Evolutionary conservation across 2,888 invertebrate species (phyloP), one percentile per base, ranked within the genome.

Genomic region (Epiblema foenella): DNA sequence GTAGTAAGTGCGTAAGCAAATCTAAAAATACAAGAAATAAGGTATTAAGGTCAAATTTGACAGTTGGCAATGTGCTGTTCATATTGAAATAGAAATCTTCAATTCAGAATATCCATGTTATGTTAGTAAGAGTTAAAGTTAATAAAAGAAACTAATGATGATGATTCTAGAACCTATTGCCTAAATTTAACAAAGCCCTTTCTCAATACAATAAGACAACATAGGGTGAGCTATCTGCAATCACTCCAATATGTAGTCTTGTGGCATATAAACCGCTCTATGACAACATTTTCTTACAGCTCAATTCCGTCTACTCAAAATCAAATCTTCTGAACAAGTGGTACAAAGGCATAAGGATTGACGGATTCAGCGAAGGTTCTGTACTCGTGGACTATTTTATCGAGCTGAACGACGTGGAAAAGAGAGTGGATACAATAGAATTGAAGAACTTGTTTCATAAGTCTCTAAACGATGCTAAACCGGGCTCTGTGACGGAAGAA

Each of bases 351-450:
- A 95, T 98, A 73, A 95, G 97, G 76, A 97, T 98, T 75, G 98
- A 98, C 82, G 97, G 97, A 74, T 98, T 98, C 86, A 98, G 96
- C 83, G 95, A 96, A 84, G 98, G 98, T 69, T 98, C 98, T 77
- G 96, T 98, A 59, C 92, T 98, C 17, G 98, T 98, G 15, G 98
- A 98, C 85, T 98, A 97, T 84, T 96, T 97, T 77, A 96, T 98
- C 17, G 97, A 97, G 89, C 87, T 98, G 72, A 96, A 96, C 76
- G 96, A 97, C 77, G 94, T 97, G 3, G 95, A 95, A 54, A 94
- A 95, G 69, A 95, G 94, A 79, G 94, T 97, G 17, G 95, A 96
- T 78, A 97, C 97, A 0, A 82, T 94, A 70, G 96, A 97, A 83
- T 94, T 97, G 63, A 96, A 96, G 80, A 94, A 95, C 74, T 88